Percentiles rank a stretch among this genome's conserved stretches.
Conservation (phyloP, 2,797 vertebrate species). For the Nannoperca australis region DNA sequence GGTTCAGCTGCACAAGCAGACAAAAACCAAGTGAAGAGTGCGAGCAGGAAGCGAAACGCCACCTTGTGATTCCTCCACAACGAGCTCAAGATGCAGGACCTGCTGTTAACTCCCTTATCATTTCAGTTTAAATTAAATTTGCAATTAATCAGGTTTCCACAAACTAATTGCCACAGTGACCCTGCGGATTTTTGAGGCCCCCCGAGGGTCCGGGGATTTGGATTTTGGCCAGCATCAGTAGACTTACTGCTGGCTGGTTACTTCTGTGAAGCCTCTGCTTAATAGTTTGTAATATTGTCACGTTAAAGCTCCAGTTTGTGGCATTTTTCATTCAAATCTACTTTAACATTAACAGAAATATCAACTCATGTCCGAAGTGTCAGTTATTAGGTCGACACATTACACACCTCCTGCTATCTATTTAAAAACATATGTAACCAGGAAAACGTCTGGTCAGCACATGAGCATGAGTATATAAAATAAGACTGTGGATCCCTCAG, state of each 20-base stretch:
- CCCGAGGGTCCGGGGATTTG: background rate
- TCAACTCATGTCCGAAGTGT: too few species aligned
- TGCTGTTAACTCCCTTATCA: background rate
- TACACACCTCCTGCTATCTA: too few species aligned
- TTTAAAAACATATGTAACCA: too few species aligned
- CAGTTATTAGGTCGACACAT: too few species aligned
- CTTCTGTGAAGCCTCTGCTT: background rate
- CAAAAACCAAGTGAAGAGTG: background rate
- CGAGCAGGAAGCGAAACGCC: background rate
- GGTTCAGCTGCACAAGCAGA: background rate
- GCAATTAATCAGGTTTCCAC: background rate
- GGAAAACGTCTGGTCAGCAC: too few species aligned
- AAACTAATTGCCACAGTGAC: background rate
- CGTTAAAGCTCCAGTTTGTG: background rate
- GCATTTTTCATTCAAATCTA: background rate
- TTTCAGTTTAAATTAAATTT: background rate
- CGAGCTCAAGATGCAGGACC: background rate
- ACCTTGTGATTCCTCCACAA: background rate
- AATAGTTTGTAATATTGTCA: background rate
- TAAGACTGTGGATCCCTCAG: too few species aligned
- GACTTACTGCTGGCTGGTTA: background rate
- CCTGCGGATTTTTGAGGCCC: background rate
- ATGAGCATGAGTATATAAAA: too few species aligned
- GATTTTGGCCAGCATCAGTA: background rate
- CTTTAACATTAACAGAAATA: too few species aligned